Base-by-base conservation (phyloP, 2,113 vertebrate genomes). In the Misgurnus anguillicaudatus region DNA sequence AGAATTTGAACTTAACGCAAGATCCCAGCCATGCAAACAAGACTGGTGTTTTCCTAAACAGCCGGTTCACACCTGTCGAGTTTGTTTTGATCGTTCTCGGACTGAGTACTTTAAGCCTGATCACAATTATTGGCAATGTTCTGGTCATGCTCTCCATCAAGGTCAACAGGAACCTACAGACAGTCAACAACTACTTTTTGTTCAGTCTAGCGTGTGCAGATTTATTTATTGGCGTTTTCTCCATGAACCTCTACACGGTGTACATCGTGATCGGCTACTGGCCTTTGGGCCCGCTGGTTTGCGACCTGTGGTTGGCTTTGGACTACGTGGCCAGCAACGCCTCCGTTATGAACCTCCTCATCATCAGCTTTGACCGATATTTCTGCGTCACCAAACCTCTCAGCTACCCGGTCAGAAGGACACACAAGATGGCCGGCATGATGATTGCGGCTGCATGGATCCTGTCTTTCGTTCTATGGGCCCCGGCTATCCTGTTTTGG, bases 91-190 rank as follows among this genome's bases (percentile, higher is more conserved):
- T 99, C 9, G 91, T 96, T 77, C 89, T 98, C 41, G 95, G 97
- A 81, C 94, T 96, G 62, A 95, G 94, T 66, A 94, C 94, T 57
- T 92, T 98, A 88, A 99, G 98, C 81, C 84, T 99, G 75, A 92
- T 98, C 86, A 99, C 98, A 55, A 91, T 97, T 77, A 95, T 95
- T 13, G 98, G 98, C 70, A 99, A 99, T 85, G 96, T 99, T 83
- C 86, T 99, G 76, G 97, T 99, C 84, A 98, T 99, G 94, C 93
- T 99, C 83, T 99, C 98, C n/a, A 98, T 99, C 79, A 98, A 97
- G 93, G 96, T 98, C 84, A 99, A 98, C 90, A 95, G 95, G 83
- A 97, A 97, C 87, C 94, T 99, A 55, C 97, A 99, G 92, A 99
- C 96, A 0, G 92, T 99, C 88, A 99, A 98, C 90, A 99, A 98